A percentile compares a stretch with the other conserved stretches of the same genome.
phyloP scores from a whole-genome alignment of 2,888 invertebrate species.

The Polymixis flavicincta region DNA sequence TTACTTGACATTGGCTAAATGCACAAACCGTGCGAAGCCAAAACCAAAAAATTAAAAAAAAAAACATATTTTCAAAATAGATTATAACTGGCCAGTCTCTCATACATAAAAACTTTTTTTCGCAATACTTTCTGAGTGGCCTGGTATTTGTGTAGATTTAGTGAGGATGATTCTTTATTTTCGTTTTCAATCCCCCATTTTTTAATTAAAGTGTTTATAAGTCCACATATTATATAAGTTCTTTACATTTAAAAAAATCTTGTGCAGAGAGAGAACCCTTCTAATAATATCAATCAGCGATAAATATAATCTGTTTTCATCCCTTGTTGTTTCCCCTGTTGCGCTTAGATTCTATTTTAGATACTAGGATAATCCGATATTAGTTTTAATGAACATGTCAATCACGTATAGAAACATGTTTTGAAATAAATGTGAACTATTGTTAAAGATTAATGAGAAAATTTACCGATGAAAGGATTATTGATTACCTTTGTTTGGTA shows the following conservation, averaged over 20 bases:
- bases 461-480: slow-evolving; percentile 44
- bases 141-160: background rate
- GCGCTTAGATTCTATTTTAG: slow-evolving; percentile 84
- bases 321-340: slow-evolving; percentile 68
- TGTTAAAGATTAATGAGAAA: slow-evolving; percentile 58
- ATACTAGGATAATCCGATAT: slow-evolving; percentile 84
- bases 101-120: too few species aligned
- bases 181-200: background rate
- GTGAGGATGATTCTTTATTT: background rate
- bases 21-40: too few species aligned
- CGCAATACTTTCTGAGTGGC: too few species aligned
- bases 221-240: too few species aligned
- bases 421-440: slow-evolving; percentile 46
- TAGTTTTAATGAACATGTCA: slow-evolving; percentile 86
- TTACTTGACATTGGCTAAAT: too few species aligned
- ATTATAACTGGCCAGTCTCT: too few species aligned
- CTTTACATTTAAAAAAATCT: slow-evolving; percentile 2
- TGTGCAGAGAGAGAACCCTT: slow-evolving; percentile 46
- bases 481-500: slow-evolving; percentile 29
- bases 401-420: slow-evolving; percentile 70
- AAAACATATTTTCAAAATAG: too few species aligned
- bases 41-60: too few species aligned
- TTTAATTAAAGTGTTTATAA: background rate
- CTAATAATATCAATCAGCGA: slow-evolving; percentile 54
- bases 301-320: slow-evolving; percentile 54